phyloP scores from a whole-genome alignment of 1,140 invertebrate genomes.

The Pseudomyrmex concolor region DNA sequence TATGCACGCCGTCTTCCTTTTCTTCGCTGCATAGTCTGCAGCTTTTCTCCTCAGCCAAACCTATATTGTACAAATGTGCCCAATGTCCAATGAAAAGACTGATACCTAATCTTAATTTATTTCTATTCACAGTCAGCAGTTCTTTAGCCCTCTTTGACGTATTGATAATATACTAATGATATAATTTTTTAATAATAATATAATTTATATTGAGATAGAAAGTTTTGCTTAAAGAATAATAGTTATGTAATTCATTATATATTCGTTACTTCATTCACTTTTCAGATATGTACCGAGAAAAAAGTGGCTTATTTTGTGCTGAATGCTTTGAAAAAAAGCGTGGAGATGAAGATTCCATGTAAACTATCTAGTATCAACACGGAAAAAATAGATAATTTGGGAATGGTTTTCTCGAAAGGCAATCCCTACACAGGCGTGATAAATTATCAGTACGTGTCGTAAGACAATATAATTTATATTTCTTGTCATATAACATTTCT shows the following conservation, averaged over 20 bases:
- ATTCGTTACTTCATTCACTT: not conserved
- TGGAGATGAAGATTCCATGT: conserved; percentile 44
- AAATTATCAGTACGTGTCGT: conserved; percentile 62
- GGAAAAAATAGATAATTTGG: conserved; percentile 51
- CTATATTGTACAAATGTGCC: too few relatives aligned
- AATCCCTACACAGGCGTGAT: conserved; percentile 59
- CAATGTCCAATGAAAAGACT: too few relatives aligned
- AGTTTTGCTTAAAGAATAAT: too few relatives aligned
- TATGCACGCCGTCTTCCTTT: too few relatives aligned
- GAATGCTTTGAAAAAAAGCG: conserved; percentile 7
- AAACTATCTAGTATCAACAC: conserved; percentile 32
- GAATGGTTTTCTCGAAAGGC: conserved; percentile 40
- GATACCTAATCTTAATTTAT: too few relatives aligned
- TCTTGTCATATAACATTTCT: too few relatives aligned
- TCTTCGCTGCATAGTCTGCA: too few relatives aligned
- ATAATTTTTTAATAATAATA: too few relatives aligned
- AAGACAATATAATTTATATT: not conserved
- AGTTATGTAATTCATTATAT: not conserved
- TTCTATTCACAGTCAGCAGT: too few relatives aligned
- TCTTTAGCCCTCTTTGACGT: too few relatives aligned
- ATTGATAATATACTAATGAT: not conserved
- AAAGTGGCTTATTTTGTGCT: conserved; percentile 37
- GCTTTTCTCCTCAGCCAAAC: too few relatives aligned
- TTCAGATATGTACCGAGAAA: conserved; percentile 4
- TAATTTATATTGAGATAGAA: too few relatives aligned